Evolutionary conservation across 2,113 vertebrate genomes (phyloP), one percentile per base, ranked within the genome.

Genomic region (Sinocyclocheilus maitianheensis): DNA sequence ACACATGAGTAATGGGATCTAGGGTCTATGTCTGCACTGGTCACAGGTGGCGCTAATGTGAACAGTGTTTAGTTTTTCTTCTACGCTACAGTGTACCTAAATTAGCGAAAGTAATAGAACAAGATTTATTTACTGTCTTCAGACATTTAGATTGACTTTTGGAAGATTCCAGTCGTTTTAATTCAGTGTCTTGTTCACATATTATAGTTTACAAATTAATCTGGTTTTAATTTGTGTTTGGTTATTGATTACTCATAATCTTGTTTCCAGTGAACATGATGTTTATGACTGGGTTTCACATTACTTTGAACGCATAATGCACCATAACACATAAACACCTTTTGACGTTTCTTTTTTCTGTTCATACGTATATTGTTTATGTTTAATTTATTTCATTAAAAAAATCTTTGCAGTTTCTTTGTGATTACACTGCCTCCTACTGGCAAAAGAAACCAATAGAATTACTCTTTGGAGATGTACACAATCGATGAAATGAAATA

Each of bases 1-100:
- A 40, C 30, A 63, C 55, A 3, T 77, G 72, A 65, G 24, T 84
- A 14, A 85, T 62, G 58, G 43, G 24, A 58, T 24, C 6, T 37
- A 12, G 34, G 9, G 74, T 26, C 26, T 16, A 53, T 79, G 46
- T 30, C 63, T 58, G 76, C 62, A 79, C 37, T 53, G 75, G 84
- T 69, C 55, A 78, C 62, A 85, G 60, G 3, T 85, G 84, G 18
- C 63, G 20, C 3, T 69, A 67, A 67, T 77, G 46, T 55, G 18
- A 67, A 26, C 75, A 77, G 62, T 34, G 84, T 77, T 51, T 69
- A 77, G 84, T 63, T 46, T n/a, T 22, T 48, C 40, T 46, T 46
- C 0, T 72, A 43, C 0, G 34, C 37, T 22, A 43, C 67, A 71
- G 67, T 20, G 0, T 18, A 10, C 34, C 37, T 22, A 11, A 40